These are phyloP conservation scores for Holothuria leucospilota DNA, from an alignment of 53 echinoderm and acorn worm genomes.

Conservation along the genomic window DNA sequence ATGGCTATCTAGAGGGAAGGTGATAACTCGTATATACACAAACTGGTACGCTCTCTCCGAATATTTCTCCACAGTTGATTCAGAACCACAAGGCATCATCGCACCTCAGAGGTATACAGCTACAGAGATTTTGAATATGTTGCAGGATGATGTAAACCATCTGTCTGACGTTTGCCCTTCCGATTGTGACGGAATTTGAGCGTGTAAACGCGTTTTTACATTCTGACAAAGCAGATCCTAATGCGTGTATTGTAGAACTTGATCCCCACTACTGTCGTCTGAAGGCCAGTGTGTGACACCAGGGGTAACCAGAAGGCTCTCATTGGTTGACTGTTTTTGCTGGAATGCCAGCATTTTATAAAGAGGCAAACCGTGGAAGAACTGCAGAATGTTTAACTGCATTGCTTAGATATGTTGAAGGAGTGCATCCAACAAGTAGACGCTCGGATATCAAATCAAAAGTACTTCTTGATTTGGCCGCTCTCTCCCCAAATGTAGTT, in stretches of 20 bases:
- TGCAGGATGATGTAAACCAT: slow-evolving; percentile 15
- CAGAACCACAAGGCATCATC: not conserved
- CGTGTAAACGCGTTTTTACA: slow-evolving; percentile 45
- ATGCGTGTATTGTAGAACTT: slow-evolving; percentile 1
- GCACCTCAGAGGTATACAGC: slow-evolving; percentile 31
- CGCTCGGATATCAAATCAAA: not conserved
- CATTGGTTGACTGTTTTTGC: not conserved
- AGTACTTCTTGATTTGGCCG: slow-evolving; percentile 9
- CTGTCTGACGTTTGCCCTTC: slow-evolving; percentile 19
- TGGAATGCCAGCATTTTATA: not conserved
- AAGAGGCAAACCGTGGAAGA: not conserved
- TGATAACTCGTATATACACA: slow-evolving; percentile 4
- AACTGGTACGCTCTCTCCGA: not conserved
- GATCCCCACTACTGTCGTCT: slow-evolving; percentile 16
- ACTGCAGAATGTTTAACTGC: not conserved
- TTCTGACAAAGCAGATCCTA: slow-evolving; percentile 18
- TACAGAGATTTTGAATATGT: slow-evolving; percentile 31
- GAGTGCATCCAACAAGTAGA: slow-evolving; percentile 35
- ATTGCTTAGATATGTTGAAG: slow-evolving; percentile 4
- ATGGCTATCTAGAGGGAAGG: slow-evolving; percentile 35
- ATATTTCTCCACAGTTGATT: not conserved
- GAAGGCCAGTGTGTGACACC: slow-evolving; percentile 15
- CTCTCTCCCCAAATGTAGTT: not conserved
- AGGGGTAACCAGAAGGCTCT: not conserved
- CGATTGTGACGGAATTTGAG: slow-evolving; percentile 47